Conservation (phyloP, 35 echinoderm and acorn worm species). For the Diadema setosum region DNA sequence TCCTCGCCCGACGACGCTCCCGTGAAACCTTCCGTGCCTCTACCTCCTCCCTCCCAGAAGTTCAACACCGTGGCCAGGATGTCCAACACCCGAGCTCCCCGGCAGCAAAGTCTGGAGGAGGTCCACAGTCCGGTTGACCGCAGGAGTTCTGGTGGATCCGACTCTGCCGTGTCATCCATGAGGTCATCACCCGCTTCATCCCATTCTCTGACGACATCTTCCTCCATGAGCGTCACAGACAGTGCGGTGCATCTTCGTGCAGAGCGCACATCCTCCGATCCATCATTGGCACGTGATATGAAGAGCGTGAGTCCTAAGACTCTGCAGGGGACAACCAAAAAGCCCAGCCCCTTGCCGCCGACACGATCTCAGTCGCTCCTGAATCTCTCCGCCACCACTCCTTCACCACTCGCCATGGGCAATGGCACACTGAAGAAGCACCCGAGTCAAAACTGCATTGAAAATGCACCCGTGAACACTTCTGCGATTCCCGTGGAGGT, state of each 20-base stretch:
- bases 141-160: slow-evolving; percentile 55
- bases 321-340: background rate
- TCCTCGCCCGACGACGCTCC: background rate
- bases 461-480: background rate
- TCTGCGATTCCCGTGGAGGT: background rate
- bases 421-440: background rate
- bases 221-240: slow-evolving; percentile 55
- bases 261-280: slow-evolving; percentile 43
- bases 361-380: background rate
- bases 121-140: background rate
- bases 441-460: background rate
- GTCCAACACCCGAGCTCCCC: background rate
- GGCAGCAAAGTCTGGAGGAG: slow-evolving; percentile 6
- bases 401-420: background rate
- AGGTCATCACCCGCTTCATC: slow-evolving; percentile 73
- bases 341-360: slow-evolving; percentile 1
- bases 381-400: background rate
- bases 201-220: slow-evolving; percentile 52
- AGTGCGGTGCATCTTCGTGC: slow-evolving; percentile 57
- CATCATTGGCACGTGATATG: background rate
- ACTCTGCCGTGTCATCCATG: slow-evolving; percentile 66
- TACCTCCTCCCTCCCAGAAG: background rate
- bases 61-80: slow-evolving; percentile 71
- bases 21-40: slow-evolving; percentile 15
- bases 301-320: background rate